phyloP scores from a whole-genome alignment of 2,888 invertebrate species.

The Subacronicta megacephala region DNA sequence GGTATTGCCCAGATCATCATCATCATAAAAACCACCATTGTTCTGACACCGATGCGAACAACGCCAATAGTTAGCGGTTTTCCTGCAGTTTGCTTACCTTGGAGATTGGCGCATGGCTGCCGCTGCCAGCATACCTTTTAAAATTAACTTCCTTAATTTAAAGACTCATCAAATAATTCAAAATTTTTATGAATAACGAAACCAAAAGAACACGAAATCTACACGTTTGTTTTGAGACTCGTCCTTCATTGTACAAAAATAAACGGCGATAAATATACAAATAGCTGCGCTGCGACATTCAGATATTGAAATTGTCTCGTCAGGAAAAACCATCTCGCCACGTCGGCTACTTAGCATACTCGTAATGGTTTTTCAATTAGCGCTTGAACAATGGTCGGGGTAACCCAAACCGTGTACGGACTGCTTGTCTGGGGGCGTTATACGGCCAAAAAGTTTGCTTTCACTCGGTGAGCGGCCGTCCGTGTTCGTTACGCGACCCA shows the following conservation, averaged over 20 bases:
- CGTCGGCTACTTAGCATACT: constrained; percentile 56
- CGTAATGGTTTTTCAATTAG: constrained; percentile 58
- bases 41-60: constrained; percentile 26
- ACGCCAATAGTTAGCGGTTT: constrained; percentile 57
- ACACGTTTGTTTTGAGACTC: constrained; percentile 5
- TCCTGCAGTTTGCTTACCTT: constrained; percentile 50
- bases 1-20: constrained; percentile 71
- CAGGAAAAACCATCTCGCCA: constrained; percentile 59
- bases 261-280: constrained; percentile 39
- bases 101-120: not conserved
- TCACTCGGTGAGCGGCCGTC: constrained; percentile 68
- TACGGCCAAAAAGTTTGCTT: constrained; percentile 67
- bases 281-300: constrained; percentile 31
- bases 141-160: constrained; percentile 10
- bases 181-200: not conserved
- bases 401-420: constrained; percentile 63
- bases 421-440: constrained; percentile 44
- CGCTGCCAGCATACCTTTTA: constrained; percentile 5
- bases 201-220: constrained; percentile 1
- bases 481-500: constrained; percentile 65
- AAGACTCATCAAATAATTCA: not conserved
- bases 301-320: constrained; percentile 43
- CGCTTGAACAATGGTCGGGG: constrained; percentile 62
- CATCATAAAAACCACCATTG: constrained; percentile 55
- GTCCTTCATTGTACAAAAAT: constrained; percentile 21